phyloP scores from a whole-genome alignment of 2,888 invertebrate species.

The Eilema griseolum region DNA sequence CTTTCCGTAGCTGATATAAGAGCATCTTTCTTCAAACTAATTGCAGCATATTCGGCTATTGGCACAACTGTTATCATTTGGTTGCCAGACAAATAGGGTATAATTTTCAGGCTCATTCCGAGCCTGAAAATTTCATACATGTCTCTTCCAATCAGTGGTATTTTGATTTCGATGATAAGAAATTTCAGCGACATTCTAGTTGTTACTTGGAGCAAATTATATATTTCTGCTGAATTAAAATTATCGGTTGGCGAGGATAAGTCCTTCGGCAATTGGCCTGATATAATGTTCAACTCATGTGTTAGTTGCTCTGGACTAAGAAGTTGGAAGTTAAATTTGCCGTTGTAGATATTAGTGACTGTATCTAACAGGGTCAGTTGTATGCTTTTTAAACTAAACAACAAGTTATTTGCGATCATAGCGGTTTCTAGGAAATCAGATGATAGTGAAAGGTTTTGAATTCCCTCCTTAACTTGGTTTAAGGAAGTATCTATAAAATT shows the following conservation, averaged over 20 bases:
- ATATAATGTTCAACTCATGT: background rate
- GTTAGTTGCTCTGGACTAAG: conserved; percentile 6
- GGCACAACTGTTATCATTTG: conserved; percentile 3
- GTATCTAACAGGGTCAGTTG: conserved; percentile 19
- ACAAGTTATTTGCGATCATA: background rate
- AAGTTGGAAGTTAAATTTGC: conserved; percentile 23
- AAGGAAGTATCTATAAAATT: background rate
- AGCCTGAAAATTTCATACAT: conserved; percentile 9
- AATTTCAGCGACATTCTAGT: background rate
- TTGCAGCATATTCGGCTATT: background rate
- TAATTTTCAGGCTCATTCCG: too few species aligned
- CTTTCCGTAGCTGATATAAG: background rate
- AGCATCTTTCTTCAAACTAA: background rate
- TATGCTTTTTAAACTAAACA: conserved; percentile 7
- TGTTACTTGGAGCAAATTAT: conserved; percentile 13
- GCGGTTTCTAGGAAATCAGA: background rate
- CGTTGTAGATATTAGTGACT: conserved; percentile 18
- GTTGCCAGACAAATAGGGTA: background rate
- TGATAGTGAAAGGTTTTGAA: background rate
- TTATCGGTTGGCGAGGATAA: conserved; percentile 7
- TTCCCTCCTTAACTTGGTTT: background rate
- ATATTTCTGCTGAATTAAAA: conserved; percentile 16
- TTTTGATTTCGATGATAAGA: background rate
- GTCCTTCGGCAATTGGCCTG: background rate
- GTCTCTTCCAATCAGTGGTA: conserved; percentile 5